Evolutionary conservation across 2,113 vertebrate species (phyloP), one percentile per base, ranked within the genome.

Genomic region (Thunnus thynnus): DNA sequence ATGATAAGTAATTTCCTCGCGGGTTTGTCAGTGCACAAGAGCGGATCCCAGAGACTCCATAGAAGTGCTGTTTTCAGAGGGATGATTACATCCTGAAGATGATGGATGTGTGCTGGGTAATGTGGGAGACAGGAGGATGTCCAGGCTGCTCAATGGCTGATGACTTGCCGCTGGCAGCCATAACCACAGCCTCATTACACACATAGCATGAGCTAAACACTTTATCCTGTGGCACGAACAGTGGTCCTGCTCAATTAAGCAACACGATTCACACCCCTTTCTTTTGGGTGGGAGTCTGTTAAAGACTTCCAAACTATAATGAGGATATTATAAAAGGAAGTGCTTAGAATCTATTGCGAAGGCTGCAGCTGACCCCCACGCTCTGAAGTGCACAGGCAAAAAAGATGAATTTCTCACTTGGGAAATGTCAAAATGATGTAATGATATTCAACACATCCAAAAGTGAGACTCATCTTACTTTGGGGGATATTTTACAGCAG

Each of bases 51-150:
- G 61, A 78, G 82, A 93, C 91, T 93, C 74, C 75, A 88, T 85
- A 77, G 88, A 83, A 85, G 86, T 85, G 77, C 51, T 58, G 57
- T 85, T 89, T 90, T 94, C 84, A 60, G 71, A 83, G 89, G 67
- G 86, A 94, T 91, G 91, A 94, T 94, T 93, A 93, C 93, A 82
- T 84, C 62, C 84, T 90, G 91, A 91, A 88, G 87, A 95, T 94
- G 94, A 96, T 91, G 86, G 95, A 95, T 94, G 92, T 84, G 69
- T 55, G 79, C 62, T 60, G 76, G 72, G 76, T 67, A 75, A 83
- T 81, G 88, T 60, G 25, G 83, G 85, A 90, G 94, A 91, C 86
- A 67, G 81, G 69, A 87, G 84, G 81, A 83, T 87, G 91, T 91
- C 87, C 85, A 75, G 68, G 78, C 73, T 62, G 75, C 88, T 89